Evolutionary conservation across 2,113 vertebrate species (phyloP), one percentile per base, ranked within the genome.

Genomic region (Pollachius pollachius): DNA sequence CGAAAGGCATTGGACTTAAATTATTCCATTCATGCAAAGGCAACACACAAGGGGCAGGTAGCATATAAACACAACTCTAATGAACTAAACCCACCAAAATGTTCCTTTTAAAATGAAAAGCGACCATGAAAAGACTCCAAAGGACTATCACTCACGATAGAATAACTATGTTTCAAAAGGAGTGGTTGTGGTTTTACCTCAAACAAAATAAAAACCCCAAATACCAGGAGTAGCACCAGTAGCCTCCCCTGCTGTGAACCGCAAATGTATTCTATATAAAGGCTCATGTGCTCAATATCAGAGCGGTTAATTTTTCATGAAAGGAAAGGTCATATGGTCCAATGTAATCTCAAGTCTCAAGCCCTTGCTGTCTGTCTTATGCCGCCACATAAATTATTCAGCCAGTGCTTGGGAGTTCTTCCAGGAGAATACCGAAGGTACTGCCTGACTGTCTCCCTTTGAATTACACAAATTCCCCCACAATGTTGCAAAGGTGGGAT

Each of bases 381-480:
- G 82, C 79, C 77, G 79, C 71, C 58, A 61, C 82, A 90, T 92
- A 52, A 83, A 92, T 92, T 89, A 93, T 92, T 91, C 82, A 92
- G 69, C 79, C 73, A 76, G 75, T 85, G 81, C 84, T 88, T 71
- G 73, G 64, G 75, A 79, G 76, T 81, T 82, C 77, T 79, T 86
- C 76, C 62, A 17, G 79, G 71, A 65, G 75, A 80, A 81, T 74
- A 67, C 71, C 16, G 11, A 52, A 58, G 75, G 78, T 83, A 48
- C 41, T 77, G 72, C 72, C 83, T 84, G 64, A 23, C 76, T 66
- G 67, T 77, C 66, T 85, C 74, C 60, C 68, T 77, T 82, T 75
- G 84, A 89, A 83, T 88, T 84, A 89, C 88, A 89, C 73, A 88
- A 84, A 90, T 83, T 83, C 78, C 52, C 58, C 71, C 62, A 65